Percentiles rank a stretch among this genome's conserved stretches.
phyloP scores from a whole-genome alignment of 2,888 invertebrate species.

The Patella caerulea region DNA sequence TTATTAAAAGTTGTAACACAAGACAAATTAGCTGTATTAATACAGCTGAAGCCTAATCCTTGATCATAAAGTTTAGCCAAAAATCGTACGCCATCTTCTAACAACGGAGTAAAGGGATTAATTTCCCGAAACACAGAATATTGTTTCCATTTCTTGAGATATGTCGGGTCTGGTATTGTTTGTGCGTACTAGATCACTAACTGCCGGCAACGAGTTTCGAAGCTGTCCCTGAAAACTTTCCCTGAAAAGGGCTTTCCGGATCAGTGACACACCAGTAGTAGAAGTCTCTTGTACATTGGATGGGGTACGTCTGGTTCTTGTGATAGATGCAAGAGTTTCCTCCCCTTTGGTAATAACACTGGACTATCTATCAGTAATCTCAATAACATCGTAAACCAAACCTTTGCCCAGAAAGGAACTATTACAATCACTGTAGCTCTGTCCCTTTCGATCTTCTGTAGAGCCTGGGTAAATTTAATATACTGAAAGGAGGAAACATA shows the following conservation, averaged over 20 bases:
- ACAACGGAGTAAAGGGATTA: conserved; percentile 15
- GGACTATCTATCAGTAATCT: neutral
- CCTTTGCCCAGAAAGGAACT: conserved; percentile 23
- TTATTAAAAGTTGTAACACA: conserved; percentile 9
- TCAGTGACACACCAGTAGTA: conserved; percentile 18
- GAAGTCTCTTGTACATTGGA: conserved; percentile 19
- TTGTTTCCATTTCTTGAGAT: conserved; percentile 21
- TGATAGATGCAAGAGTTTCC: neutral
- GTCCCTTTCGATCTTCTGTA: conserved; percentile 27
- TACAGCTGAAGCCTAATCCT: conserved; percentile 22
- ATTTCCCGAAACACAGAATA: conserved; percentile 25
- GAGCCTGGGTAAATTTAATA: conserved; percentile 17
- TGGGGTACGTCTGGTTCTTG: conserved; percentile 14
- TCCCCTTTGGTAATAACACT: conserved; percentile 20
- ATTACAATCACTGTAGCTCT: conserved; percentile 21
- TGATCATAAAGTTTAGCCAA: conserved; percentile 18
- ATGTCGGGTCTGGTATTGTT: conserved; percentile 14
- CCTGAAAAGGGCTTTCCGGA: conserved; percentile 21
- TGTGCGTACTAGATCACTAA: conserved; percentile 21
- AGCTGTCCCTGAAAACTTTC: conserved; percentile 22
- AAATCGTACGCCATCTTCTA: conserved; percentile 22
- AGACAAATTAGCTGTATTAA: conserved; percentile 23
- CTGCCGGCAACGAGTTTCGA: conserved; percentile 10
- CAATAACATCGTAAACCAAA: conserved; percentile 7
- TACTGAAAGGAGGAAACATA: conserved; percentile 6